These are phyloP conservation scores for Dryoscopus gambensis DNA, from an alignment of 2,113 vertebrate genomes.

Conservation along the genomic window DNA sequence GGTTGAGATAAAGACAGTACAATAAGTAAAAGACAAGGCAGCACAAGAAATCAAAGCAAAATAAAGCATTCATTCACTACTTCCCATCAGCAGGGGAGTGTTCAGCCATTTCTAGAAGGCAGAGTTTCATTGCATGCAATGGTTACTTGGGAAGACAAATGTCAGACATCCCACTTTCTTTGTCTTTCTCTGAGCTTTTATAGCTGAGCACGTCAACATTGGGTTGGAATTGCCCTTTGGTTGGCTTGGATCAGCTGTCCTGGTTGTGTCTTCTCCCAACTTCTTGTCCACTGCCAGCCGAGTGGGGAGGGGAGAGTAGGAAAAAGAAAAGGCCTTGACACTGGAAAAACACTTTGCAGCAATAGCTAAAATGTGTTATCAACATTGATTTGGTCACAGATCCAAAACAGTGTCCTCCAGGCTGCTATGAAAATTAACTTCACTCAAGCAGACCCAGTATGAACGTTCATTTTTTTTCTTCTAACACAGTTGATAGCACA, in stretches of 20 bases:
- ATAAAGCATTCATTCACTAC: background rate
- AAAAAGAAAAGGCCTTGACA: background rate
- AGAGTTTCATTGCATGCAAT: background rate
- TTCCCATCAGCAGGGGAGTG: background rate
- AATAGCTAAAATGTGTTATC: background rate
- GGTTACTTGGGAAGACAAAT: background rate
- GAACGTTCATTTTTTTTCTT: background rate
- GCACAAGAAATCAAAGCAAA: background rate
- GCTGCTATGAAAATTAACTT: background rate
- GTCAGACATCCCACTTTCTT: background rate
- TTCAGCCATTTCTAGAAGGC: background rate
- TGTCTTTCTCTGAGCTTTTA: background rate
- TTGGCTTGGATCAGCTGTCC: background rate
- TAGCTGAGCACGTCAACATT: background rate
- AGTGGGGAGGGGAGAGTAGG: background rate
- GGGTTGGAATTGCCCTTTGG: background rate
- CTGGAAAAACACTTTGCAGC: background rate
- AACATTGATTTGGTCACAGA: background rate
- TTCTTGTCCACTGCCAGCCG: background rate
- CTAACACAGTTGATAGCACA: background rate
- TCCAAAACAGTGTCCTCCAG: background rate
- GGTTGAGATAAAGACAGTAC: background rate
- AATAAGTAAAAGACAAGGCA: background rate
- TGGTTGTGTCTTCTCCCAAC: fast-evolving
- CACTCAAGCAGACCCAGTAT: background rate